Percentiles rank a stretch among this genome's conserved stretches.
phyloP scores from a whole-genome alignment of 2,113 vertebrate genomes.

The Falco punctatus region DNA sequence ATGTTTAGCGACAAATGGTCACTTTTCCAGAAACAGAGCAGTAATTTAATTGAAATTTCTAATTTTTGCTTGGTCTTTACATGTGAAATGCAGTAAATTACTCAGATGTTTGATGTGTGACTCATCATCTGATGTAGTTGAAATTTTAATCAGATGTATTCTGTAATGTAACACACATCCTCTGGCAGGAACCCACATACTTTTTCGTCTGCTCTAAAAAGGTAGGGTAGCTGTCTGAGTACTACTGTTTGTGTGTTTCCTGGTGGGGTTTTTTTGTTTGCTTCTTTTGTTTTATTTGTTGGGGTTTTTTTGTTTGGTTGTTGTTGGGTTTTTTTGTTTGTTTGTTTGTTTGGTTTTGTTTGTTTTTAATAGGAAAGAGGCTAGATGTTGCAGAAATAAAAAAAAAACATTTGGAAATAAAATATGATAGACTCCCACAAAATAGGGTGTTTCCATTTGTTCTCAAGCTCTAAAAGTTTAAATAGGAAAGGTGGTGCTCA shows the following conservation, averaged over 20 bases:
- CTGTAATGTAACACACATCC: background rate
- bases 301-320: background rate
- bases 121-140: background rate
- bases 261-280: background rate
- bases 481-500: background rate
- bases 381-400: background rate
- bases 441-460: background rate
- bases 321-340: background rate
- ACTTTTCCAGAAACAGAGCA: background rate
- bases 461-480: background rate
- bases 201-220: background rate
- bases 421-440: background rate
- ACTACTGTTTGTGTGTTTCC: background rate
- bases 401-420: background rate
- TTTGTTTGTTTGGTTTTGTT: background rate
- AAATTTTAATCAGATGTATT: background rate
- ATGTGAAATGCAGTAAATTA: background rate
- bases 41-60: background rate
- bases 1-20: background rate
- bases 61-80: constrained; percentile 8
- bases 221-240: background rate
- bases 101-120: background rate
- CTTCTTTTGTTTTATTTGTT: background rate
- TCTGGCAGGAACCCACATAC: background rate
- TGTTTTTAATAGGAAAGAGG: background rate